Evolutionary conservation across 2,113 vertebrate genomes (phyloP).

Genomic region (Scomber japonicus): DNA sequence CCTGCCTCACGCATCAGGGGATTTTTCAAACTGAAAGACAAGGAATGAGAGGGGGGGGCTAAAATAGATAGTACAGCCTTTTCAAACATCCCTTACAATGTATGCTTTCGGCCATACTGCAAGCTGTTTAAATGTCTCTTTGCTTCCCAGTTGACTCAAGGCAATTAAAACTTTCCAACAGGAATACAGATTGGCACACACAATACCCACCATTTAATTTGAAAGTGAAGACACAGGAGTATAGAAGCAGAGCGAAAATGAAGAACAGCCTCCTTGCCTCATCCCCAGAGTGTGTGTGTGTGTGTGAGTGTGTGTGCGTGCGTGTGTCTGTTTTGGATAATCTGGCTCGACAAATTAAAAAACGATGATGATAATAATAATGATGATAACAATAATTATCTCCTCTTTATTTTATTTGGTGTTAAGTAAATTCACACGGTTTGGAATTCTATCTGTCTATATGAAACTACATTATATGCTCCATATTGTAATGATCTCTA

Average conservation of each 20-base stretch:
- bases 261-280: slow-evolving; percentile 25
- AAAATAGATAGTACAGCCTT: slow-evolving; percentile 32
- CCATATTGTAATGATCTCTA: slow-evolving; percentile 65
- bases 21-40: slow-evolving; percentile 44
- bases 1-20: slow-evolving; percentile 41
- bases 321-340: slow-evolving; percentile 32
- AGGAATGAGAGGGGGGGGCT: slow-evolving; percentile 18
- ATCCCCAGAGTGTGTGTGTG: slow-evolving; percentile 17
- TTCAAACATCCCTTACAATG: slow-evolving; percentile 37
- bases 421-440: slow-evolving; percentile 31
- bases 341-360: slow-evolving; percentile 27
- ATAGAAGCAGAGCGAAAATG: slow-evolving; percentile 24
- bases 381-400: slow-evolving; percentile 25
- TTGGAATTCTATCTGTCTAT: not conserved
- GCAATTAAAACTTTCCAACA: slow-evolving; percentile 70
- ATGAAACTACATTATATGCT: slow-evolving; percentile 21
- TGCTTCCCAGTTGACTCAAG: slow-evolving; percentile 46
- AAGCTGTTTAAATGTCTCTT: slow-evolving; percentile 44
- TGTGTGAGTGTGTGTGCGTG: not conserved
- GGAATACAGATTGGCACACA: slow-evolving; percentile 58
- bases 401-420: slow-evolving; percentile 12
- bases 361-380: slow-evolving; percentile 11
- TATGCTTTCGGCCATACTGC: slow-evolving; percentile 15
- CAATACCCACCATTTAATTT: slow-evolving; percentile 44
- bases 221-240: slow-evolving; percentile 54